Evolutionary conservation across 2,797 vertebrate species (phyloP).

Genomic region (Podarcis lilfordi): DNA sequence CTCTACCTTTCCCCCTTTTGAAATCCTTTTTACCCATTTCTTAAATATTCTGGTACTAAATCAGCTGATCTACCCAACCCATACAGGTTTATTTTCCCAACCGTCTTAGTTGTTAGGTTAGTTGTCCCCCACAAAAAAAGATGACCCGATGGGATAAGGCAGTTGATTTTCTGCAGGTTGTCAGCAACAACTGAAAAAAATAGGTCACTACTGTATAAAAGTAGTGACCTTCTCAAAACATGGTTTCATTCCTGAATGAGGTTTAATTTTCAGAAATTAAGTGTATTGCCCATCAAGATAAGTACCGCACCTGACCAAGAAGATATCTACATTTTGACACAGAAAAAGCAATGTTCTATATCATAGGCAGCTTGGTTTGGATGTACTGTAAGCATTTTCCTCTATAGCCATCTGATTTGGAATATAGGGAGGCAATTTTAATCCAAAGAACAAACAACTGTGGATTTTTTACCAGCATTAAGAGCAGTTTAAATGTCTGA

Average conservation of each 20-base stretch:
- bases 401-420: neutral
- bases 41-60: neutral
- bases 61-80: rapidly evolving
- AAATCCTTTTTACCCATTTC: neutral
- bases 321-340: neutral
- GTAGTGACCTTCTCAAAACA: neutral
- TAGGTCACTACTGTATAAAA: neutral
- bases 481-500: neutral
- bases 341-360: neutral
- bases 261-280: neutral
- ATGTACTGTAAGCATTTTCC: neutral
- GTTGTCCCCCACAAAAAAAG: neutral
- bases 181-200: neutral
- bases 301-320: neutral
- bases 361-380: no score
- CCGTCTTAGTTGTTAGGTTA: neutral
- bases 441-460: neutral
- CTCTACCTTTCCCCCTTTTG: neutral
- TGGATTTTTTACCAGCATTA: neutral
- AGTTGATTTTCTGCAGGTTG: neutral
- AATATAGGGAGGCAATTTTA: neutral
- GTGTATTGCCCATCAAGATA: neutral
- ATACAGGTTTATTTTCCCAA: neutral
- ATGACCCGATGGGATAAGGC: slow-evolving; percentile 26
- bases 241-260: neutral